Percentiles rank a stretch among this genome's conserved stretches.
Evolutionary conservation across 2,888 invertebrate species (phyloP).

Genomic region (Nematopogon swammerdamellus): DNA sequence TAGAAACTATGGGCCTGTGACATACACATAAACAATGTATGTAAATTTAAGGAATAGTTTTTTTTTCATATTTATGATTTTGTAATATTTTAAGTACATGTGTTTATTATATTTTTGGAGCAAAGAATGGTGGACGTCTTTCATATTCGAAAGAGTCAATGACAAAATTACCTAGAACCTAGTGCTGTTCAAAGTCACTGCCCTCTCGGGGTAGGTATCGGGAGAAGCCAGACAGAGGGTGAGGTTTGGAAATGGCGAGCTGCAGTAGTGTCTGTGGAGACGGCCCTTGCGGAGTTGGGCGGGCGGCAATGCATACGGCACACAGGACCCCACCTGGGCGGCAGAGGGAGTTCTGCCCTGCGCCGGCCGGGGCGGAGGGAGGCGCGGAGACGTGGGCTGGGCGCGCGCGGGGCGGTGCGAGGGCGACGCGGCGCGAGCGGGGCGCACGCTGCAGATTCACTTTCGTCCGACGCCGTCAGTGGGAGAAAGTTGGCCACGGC

Average conservation of each 20-base stretch:
- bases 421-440: slow-evolving; percentile 15
- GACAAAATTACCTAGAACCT: too few species aligned
- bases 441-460: slow-evolving; percentile 25
- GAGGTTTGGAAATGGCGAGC: slow-evolving; percentile 1
- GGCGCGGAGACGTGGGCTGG: slow-evolving; percentile 19
- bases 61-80: too few species aligned
- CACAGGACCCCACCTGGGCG: slow-evolving; percentile 16
- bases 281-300: slow-evolving; percentile 6
- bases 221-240: neutral
- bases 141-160: too few species aligned
- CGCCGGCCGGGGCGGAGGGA: slow-evolving; percentile 18
- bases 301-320: slow-evolving; percentile 5
- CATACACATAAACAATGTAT: too few species aligned
- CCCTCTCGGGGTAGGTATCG: too few species aligned
- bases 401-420: slow-evolving; percentile 29
- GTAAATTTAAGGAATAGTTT: too few species aligned
- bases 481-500: slow-evolving; percentile 55
- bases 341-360: slow-evolving; percentile 11
- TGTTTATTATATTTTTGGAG: too few species aligned
- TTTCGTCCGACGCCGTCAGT: slow-evolving; percentile 31
- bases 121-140: too few species aligned
- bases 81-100: too few species aligned
- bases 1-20: too few species aligned
- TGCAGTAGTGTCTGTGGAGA: slow-evolving; percentile 20
- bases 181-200: too few species aligned